Percentiles rank a stretch among this genome's conserved stretches.
Conservation (phyloP, 2,888 invertebrate genomes). For the Agrochola lychnidis region DNA sequence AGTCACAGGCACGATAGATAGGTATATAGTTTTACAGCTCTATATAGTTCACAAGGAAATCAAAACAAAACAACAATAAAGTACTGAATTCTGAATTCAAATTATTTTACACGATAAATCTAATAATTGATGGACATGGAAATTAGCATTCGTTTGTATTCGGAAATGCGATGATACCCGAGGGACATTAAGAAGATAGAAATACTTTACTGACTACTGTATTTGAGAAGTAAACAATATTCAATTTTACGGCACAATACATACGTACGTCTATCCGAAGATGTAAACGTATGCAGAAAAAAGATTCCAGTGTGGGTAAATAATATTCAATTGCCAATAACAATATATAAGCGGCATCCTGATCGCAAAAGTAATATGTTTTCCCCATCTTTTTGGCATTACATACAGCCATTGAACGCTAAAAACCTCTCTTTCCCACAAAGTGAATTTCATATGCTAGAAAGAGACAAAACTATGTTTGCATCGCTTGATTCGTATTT, state of each 20-base stretch:
- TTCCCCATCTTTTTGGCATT: slow-evolving; percentile 56
- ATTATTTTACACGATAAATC: no score
- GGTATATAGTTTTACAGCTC: no score
- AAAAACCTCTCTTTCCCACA: slow-evolving; percentile 32
- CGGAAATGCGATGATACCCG: no score
- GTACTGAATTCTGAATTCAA: no score
- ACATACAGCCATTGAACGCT: slow-evolving; percentile 40
- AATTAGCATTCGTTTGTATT: no score
- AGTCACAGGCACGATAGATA: no score
- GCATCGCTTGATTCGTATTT: slow-evolving; percentile 35
- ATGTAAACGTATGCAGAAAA: slow-evolving; percentile 24
- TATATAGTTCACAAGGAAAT: no score
- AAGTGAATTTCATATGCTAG: slow-evolving; percentile 1
- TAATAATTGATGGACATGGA: no score
- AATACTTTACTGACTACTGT: background rate
- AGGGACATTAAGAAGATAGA: no score
- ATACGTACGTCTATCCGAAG: background rate
- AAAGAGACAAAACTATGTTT: slow-evolving; percentile 37
- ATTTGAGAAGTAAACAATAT: background rate
- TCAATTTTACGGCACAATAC: slow-evolving; percentile 1
- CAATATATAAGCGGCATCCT: slow-evolving; percentile 55
- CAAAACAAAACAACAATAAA: no score
- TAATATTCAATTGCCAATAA: slow-evolving; percentile 61
- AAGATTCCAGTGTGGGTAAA: slow-evolving; percentile 38
- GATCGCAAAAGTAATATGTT: slow-evolving; percentile 61